phyloP scores from a whole-genome alignment of 2,888 invertebrate species.

The Platycheirus rosarum region DNA sequence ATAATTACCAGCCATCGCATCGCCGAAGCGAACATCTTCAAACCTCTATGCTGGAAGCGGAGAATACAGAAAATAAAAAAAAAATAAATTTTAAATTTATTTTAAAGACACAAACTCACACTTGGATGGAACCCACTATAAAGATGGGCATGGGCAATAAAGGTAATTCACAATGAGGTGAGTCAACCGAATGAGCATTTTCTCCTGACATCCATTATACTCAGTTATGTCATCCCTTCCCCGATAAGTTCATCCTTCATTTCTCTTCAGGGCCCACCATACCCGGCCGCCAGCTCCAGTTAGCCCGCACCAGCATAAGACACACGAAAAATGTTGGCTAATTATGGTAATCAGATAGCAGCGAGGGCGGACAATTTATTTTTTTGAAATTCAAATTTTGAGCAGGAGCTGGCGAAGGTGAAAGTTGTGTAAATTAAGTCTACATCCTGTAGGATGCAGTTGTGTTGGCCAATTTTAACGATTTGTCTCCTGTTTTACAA shows the following conservation, averaged over 20 bases:
- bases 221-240: conserved; percentile 69
- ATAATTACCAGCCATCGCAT: conserved; percentile 80
- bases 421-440: too few relatives aligned
- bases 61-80: conserved; percentile 30
- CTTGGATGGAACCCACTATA: too few relatives aligned
- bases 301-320: conserved; percentile 15
- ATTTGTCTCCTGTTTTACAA: too few relatives aligned
- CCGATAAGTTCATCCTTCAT: conserved; percentile 69
- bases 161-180: conserved; percentile 72
- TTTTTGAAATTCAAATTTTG: too few relatives aligned
- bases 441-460: too few relatives aligned
- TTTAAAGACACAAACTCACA: conserved; percentile 15
- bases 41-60: conserved; percentile 1
- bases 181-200: conserved; percentile 71
- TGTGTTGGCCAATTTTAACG: too few relatives aligned
- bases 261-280: conserved; percentile 21
- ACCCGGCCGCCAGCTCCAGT: too few relatives aligned
- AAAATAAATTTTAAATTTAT: conserved; percentile 36
- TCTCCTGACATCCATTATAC: conserved; percentile 71
- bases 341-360: conserved; percentile 69
- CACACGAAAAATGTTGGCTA: conserved; percentile 60
- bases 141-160: conserved; percentile 52
- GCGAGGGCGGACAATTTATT: conserved; percentile 35
- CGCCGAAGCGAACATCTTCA: conserved; percentile 54
- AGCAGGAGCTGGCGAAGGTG: too few relatives aligned